Evolutionary conservation across 2,888 invertebrate species (phyloP).

Genomic region (Heliconius ismenius): DNA sequence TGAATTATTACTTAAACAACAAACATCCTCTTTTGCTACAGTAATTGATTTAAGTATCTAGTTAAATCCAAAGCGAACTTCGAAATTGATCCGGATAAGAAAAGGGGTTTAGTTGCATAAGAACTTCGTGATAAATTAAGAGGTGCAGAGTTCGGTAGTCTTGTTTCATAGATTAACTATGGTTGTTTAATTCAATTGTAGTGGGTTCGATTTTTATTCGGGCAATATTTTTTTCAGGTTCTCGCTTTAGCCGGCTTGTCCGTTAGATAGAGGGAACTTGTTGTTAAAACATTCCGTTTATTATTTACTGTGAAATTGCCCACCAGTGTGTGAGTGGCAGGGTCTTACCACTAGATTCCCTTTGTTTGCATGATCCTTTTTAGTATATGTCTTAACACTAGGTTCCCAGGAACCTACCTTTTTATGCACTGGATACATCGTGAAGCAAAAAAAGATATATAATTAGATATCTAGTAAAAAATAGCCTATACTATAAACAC

Average conservation of each 20-base stretch:
- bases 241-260: too few species aligned
- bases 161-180: background rate
- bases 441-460: background rate
- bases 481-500: background rate
- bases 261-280: too few species aligned
- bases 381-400: too few species aligned
- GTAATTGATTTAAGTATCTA: constrained; percentile 8
- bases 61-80: constrained; percentile 9
- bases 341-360: too few species aligned
- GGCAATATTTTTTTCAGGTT: background rate
- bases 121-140: constrained; percentile 3
- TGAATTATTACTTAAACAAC: constrained; percentile 5
- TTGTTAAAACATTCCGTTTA: too few species aligned
- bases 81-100: background rate
- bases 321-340: too few species aligned
- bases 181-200: background rate
- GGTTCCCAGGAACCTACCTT: too few species aligned
- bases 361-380: too few species aligned
- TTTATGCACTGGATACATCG: too few species aligned
- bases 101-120: constrained; percentile 3
- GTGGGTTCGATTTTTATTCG: background rate
- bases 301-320: too few species aligned
- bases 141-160: background rate
- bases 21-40: background rate
- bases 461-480: background rate